Evolutionary conservation across 1,140 invertebrate genomes (phyloP).

Genomic region (Bombus terrestris): DNA sequence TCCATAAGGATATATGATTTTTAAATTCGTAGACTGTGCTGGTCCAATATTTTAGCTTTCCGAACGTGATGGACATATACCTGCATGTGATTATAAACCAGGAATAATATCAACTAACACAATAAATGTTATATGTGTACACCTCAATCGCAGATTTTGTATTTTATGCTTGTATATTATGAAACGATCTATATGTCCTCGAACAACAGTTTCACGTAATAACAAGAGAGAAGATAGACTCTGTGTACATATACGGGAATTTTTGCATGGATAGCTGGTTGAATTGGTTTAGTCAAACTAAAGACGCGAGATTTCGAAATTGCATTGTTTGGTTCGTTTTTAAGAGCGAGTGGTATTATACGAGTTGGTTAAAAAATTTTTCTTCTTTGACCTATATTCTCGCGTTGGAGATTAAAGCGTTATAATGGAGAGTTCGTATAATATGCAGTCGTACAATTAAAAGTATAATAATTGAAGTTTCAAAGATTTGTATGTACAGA

Average conservation of each 20-base stretch:
- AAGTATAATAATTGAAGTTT: neutral
- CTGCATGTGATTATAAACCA: no score
- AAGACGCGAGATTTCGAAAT: neutral
- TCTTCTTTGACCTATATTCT: neutral
- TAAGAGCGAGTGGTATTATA: neutral
- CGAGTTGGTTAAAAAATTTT: neutral
- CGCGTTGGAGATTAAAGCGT: neutral
- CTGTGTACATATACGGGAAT: neutral
- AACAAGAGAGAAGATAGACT: neutral
- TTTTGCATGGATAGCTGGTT: neutral
- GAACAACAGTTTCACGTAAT: neutral
- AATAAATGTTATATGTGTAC: no score
- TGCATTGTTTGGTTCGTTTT: neutral
- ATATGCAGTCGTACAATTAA: neutral
- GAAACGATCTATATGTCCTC: no score
- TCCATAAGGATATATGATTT: no score
- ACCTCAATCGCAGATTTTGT: no score
- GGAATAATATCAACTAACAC: no score
- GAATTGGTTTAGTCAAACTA: neutral
- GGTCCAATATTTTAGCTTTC: no score
- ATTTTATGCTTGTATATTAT: neutral
- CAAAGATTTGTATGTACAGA: neutral
- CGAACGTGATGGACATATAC: no score
- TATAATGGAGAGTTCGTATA: neutral
- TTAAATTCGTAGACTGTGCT: no score